Conservation (phyloP, 2,113 vertebrate species). For the human (Homo sapiens) region GRCh38 chr5:9104501-9105000, state of each 20-base stretch:
- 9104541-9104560: not conserved
- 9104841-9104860: not conserved
- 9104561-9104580: not conserved
- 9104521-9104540: not conserved
- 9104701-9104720: not conserved
- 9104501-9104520: not conserved
- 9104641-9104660: not conserved
- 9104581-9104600: too few relatives aligned
- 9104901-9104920: not conserved
- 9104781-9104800: not conserved
- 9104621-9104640: not conserved
- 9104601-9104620: not conserved
- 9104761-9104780: accelerated
- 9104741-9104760: not conserved
- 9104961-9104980: not conserved
- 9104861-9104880: not conserved
- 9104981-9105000: not conserved
- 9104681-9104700: accelerated
- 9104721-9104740: too few relatives aligned
- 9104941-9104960: not conserved
- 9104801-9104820: not conserved
- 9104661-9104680: accelerated
- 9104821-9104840: not conserved
- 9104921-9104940: too few relatives aligned
- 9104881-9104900: not conserved